These are phyloP conservation scores for Pseudorectes ferrugineus DNA, from an alignment of 2,113 vertebrate species.

Conservation along the genomic window DNA sequence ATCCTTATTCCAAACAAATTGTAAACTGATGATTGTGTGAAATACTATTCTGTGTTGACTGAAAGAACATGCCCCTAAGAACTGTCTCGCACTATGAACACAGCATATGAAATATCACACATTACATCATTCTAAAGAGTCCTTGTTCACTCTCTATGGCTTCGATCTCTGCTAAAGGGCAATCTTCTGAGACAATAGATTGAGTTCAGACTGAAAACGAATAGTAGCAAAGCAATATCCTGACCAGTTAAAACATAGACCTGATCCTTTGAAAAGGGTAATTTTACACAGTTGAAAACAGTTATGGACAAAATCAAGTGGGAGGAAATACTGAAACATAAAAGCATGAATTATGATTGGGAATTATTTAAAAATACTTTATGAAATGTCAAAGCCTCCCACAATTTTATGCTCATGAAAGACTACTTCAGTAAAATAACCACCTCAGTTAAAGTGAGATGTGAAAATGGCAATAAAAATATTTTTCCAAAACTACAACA, in stretches of 20 bases:
- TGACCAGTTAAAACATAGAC: neutral
- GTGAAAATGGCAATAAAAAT: neutral
- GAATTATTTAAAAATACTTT: neutral
- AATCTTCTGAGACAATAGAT: neutral
- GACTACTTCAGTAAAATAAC: neutral
- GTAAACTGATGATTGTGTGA: accelerated
- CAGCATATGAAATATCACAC: neutral
- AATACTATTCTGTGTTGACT: neutral
- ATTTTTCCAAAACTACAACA: neutral
- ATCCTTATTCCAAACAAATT: neutral
- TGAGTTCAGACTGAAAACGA: neutral
- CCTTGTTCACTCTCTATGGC: neutral
- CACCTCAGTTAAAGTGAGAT: neutral
- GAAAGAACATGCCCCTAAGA: neutral
- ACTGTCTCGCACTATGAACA: neutral
- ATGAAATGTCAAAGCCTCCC: neutral
- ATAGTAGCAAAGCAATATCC: neutral
- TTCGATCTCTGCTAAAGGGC: neutral
- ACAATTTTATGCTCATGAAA: neutral
- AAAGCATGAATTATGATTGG: neutral
- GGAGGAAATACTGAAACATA: neutral
- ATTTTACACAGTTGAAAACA: neutral
- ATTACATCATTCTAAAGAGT: neutral
- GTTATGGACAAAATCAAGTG: neutral
- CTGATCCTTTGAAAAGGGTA: neutral